Evolutionary conservation across 2,113 vertebrate species (phyloP).

Genomic region (Rallus limicola): DNA sequence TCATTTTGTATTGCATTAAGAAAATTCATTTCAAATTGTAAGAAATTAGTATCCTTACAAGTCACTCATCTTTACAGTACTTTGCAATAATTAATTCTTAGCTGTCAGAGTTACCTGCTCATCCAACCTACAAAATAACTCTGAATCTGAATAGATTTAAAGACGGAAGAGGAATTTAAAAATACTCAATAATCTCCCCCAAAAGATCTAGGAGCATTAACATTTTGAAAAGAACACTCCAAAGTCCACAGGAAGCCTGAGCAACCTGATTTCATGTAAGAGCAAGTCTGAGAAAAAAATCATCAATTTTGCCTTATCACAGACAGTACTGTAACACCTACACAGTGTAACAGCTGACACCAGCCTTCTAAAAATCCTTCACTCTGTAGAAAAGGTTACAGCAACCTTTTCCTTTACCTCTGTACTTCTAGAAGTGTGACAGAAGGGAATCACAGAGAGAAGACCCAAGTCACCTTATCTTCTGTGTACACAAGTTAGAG

Average conservation of each 20-base stretch:
- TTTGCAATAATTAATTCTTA: background rate
- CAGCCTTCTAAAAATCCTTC: background rate
- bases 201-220: background rate
- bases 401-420: background rate
- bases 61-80: background rate
- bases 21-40: background rate
- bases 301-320: background rate
- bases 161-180: background rate
- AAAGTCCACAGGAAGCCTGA: background rate
- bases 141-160: background rate
- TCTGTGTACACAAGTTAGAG: background rate
- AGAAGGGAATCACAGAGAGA: too few species aligned
- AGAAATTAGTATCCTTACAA: background rate
- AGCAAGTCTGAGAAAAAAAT: slow-evolving; percentile 6
- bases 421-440: background rate
- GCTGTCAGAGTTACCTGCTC: background rate
- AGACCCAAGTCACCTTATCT: background rate
- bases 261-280: background rate
- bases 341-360: background rate
- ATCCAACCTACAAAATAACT: background rate
- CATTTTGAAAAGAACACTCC: background rate
- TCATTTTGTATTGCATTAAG: background rate
- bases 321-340: background rate
- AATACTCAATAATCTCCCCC: background rate
- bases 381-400: background rate